These are phyloP conservation scores for Nibea coibor DNA, from an alignment of 2,113 vertebrate genomes.

Conservation along the genomic window DNA sequence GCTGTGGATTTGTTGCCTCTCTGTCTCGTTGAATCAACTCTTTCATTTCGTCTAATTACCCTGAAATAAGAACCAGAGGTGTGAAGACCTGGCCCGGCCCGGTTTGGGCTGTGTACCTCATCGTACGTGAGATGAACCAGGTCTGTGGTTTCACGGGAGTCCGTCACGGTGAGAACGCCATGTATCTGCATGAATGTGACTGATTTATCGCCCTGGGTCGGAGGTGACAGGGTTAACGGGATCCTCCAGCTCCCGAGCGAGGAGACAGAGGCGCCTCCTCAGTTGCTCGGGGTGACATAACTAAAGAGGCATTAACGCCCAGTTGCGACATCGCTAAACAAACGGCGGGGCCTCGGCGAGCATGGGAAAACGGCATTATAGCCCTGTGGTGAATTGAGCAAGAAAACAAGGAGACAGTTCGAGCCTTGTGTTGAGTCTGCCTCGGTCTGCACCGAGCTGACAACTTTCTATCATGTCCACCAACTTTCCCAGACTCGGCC, in stretches of 20 bases:
- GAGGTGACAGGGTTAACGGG: constrained; percentile 35
- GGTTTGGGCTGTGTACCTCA: no score
- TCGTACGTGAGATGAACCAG: no score
- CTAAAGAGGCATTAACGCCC: constrained; percentile 81
- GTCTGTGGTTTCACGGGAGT: no score
- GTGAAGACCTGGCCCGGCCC: no score
- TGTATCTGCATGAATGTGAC: neutral
- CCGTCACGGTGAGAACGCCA: neutral
- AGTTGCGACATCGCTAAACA: constrained; percentile 74
- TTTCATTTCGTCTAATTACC: no score
- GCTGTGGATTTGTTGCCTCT: no score
- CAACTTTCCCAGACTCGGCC: constrained; percentile 77
- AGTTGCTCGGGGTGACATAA: constrained; percentile 72
- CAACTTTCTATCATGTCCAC: constrained; percentile 77
- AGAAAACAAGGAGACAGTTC: constrained; percentile 71
- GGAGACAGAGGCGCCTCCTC: constrained; percentile 40
- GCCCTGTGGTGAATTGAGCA: constrained; percentile 60
- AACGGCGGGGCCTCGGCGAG: constrained; percentile 67
- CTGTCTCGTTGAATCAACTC: no score
- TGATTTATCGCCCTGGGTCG: neutral
- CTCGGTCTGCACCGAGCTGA: constrained; percentile 67
- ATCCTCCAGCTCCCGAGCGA: constrained; percentile 22
- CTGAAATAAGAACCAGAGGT: constrained; percentile 5
- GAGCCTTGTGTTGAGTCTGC: constrained; percentile 64
- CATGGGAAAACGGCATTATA: constrained; percentile 81